Percentiles rank a stretch among this genome's conserved stretches.
phyloP scores from a whole-genome alignment of 2,113 vertebrate species.

The Callionymus lyra region DNA sequence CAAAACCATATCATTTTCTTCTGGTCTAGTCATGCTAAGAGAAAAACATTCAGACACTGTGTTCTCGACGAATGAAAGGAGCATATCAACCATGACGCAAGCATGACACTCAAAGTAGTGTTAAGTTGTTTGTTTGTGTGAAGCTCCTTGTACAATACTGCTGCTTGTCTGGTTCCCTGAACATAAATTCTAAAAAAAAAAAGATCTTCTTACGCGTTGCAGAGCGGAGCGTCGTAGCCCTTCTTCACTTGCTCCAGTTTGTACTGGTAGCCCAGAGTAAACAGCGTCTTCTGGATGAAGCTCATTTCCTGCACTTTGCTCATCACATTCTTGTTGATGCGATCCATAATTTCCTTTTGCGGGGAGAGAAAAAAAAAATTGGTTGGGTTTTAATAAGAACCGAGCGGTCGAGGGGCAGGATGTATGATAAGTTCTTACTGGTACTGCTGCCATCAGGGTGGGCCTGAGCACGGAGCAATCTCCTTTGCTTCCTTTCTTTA shows the following conservation, averaged over 20 bases:
- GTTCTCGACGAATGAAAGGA: too few species aligned
- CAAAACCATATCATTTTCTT: too few species aligned
- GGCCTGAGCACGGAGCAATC: slow-evolving; percentile 83
- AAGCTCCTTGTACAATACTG: too few species aligned
- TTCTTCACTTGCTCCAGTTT: slow-evolving; percentile 90
- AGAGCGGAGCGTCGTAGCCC: slow-evolving; percentile 92
- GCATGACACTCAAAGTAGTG: too few species aligned
- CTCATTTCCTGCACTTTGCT: slow-evolving; percentile 95
- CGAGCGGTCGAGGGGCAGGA: neutral
- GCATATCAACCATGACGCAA: too few species aligned
- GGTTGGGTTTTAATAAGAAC: neutral
- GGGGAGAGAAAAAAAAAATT: neutral
- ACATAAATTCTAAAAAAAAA: neutral
- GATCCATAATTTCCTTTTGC: slow-evolving; percentile 94
- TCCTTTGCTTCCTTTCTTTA: slow-evolving; percentile 93
- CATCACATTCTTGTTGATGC: slow-evolving; percentile 97
- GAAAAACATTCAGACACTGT: too few species aligned
- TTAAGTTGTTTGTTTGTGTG: too few species aligned
- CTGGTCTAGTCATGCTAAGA: too few species aligned
- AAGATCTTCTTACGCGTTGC: slow-evolving; percentile 77
- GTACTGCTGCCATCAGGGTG: slow-evolving; percentile 92
- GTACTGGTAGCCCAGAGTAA: slow-evolving; percentile 90
- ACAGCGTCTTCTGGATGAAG: slow-evolving; percentile 82
- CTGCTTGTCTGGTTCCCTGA: too few species aligned
- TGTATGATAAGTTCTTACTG: slow-evolving; percentile 65